These are phyloP conservation scores for Ectropis grisescens DNA, from an alignment of 1,140 invertebrate species.

Conservation along the genomic window DNA sequence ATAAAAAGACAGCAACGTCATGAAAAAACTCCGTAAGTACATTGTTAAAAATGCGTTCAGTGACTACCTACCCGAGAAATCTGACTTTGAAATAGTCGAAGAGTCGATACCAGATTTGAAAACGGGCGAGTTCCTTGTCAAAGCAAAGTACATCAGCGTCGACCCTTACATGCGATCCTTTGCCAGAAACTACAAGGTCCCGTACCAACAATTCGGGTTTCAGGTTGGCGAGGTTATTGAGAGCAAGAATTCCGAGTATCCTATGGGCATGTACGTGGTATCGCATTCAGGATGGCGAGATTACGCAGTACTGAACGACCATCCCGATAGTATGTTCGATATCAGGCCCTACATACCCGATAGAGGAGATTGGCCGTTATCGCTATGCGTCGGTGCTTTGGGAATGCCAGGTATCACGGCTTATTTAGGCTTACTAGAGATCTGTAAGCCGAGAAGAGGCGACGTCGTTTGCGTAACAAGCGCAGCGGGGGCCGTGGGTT, in stretches of 20 bases:
- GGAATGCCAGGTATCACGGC: constrained; percentile 70
- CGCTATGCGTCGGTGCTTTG: constrained; percentile 15
- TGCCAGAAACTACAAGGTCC: constrained; percentile 10
- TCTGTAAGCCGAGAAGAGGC: constrained; percentile 75
- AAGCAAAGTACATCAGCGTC: constrained; percentile 57
- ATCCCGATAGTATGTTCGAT: constrained; percentile 13
- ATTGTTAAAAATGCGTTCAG: constrained; percentile 29
- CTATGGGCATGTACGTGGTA: constrained; percentile 66
- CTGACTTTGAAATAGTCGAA: constrained; percentile 33
- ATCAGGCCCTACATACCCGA: constrained; percentile 20
- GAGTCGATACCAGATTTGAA: constrained; percentile 21
- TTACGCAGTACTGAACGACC: constrained; percentile 36
- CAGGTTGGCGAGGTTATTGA: constrained; percentile 40
- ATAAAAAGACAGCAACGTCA: no score
- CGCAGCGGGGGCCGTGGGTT: constrained; percentile 76
- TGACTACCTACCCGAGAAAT: constrained; percentile 22
- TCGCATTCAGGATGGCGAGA: constrained; percentile 72
- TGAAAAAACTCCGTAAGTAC: constrained; percentile 17
- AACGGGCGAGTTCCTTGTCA: constrained; percentile 38
- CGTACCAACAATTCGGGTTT: constrained; percentile 36
- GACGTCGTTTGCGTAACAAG: constrained; percentile 75
- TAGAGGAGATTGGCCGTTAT: constrained; percentile 14
- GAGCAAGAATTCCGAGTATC: constrained; percentile 44
- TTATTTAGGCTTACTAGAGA: constrained; percentile 77
- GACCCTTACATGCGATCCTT: constrained; percentile 62